A percentile compares a stretch with the other conserved stretches of the same genome.
Conservation (phyloP, 37 sponge, comb jelly and placozoan species). For the Crambe crambe region DNA sequence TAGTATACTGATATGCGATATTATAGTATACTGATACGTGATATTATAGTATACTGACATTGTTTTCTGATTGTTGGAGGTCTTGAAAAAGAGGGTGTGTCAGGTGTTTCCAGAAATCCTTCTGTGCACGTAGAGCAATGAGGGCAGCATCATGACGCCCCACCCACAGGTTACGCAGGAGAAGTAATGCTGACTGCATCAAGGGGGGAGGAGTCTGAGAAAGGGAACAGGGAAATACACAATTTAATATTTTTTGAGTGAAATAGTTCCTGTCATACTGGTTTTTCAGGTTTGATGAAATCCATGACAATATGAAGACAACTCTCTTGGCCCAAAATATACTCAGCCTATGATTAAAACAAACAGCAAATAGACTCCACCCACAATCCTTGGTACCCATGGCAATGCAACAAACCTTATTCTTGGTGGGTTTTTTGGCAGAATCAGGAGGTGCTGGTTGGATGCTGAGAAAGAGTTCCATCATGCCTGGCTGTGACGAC, state of each 20-base stretch:
- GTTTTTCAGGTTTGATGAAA: slow-evolving; percentile 32
- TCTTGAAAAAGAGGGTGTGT: slow-evolving; percentile 26
- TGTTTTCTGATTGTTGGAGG: neutral
- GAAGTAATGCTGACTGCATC: slow-evolving; percentile 13
- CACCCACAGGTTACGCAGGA: slow-evolving; percentile 58
- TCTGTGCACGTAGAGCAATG: slow-evolving; percentile 33
- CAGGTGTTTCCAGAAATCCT: slow-evolving; percentile 55
- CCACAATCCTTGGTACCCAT: neutral
- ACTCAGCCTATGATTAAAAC: slow-evolving; percentile 1
- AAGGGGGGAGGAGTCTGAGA: slow-evolving; percentile 5
- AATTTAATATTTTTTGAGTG: neutral
- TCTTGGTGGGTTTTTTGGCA: neutral
- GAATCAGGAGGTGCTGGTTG: neutral
- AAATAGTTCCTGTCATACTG: slow-evolving; percentile 5
- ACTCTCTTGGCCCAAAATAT: slow-evolving; percentile 37
- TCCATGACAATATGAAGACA: slow-evolving; percentile 59
- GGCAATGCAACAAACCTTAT: neutral
- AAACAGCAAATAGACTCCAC: neutral
- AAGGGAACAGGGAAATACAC: neutral
- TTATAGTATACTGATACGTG: too few relatives aligned
- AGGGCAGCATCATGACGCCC: slow-evolving; percentile 63
- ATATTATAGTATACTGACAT: too few relatives aligned
- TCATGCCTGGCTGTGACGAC: slow-evolving; percentile 73
- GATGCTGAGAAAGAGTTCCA: slow-evolving; percentile 71
- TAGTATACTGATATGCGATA: too few relatives aligned